Base-by-base conservation (phyloP, 2,888 invertebrate genomes). In the Agrochola lota region DNA sequence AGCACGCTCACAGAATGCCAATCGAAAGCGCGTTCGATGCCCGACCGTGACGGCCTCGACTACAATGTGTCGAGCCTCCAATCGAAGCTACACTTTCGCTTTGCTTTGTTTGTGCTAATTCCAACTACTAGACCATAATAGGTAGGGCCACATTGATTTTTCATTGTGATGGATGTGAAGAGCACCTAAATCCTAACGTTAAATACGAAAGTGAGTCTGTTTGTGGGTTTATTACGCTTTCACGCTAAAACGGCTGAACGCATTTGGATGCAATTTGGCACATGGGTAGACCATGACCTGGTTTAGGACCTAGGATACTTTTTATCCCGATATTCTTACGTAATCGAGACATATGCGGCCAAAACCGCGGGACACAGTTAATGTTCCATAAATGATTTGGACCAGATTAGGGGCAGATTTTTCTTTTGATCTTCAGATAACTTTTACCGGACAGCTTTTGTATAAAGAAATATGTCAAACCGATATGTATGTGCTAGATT, bases 21-120 rank as follows among this genome's bases (percentile, higher is more conserved):
- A 87, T 81, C 57, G 81, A 80, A 85, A 83, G 81, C 81, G 74
- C 80, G 88, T 84, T 89, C 88, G 84, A 85, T 78, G 81, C 78
- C 81, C 83, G 81, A 6, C 71, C 66, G 66, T 57, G 66, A 71
- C 69, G 85, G 17, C 87, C 88, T 88, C 81, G 75, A 67, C 64
- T 7, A n/a, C 15, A 11, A 59, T n/a, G 43, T 63, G 76, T 11
- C 52, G 6, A 26, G 20, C 62, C 26, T 77, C 81, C 79, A 85
- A 7, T 64, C 9, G 20, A 66, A 72, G 88, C 78, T 87, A 81
- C n/a, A 63, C 60, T 73, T 52, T 71, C 5, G 35, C 15, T 69
- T 15, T 35, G 23, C 20, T 57, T 46, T 30, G 20, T 55, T 0
- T 43, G 5, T 71, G 6, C 15, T 64, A n/a, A n/a, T 12, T 15